These are phyloP conservation scores for Drosophila bipectinata DNA, from an alignment of 1,140 invertebrate genomes.

Conservation along the genomic window DNA sequence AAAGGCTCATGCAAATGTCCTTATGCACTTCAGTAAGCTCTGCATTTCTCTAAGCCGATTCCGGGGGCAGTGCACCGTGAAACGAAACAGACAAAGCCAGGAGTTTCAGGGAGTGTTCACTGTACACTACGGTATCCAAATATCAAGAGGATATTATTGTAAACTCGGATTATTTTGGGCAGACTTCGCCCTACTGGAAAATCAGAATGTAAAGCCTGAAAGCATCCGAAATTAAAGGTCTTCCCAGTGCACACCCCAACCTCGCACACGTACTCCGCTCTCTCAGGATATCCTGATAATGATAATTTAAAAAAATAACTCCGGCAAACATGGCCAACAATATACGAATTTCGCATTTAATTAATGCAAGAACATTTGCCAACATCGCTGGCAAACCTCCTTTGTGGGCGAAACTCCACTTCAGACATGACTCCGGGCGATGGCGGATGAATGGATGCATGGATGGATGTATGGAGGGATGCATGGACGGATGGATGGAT, in stretches of 20 bases:
- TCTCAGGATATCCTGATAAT: slow-evolving; percentile 38
- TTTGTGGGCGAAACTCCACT: slow-evolving; percentile 51
- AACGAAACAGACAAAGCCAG: slow-evolving; percentile 31
- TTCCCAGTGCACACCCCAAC: too few species aligned
- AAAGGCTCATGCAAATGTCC: slow-evolving; percentile 58
- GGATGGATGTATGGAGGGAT: background rate
- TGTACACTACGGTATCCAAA: background rate
- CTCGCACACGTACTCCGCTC: background rate
- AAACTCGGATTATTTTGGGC: too few species aligned
- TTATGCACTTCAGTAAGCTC: slow-evolving; percentile 20
- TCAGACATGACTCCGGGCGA: slow-evolving; percentile 64
- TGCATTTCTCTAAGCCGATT: slow-evolving; percentile 51
- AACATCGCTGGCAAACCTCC: slow-evolving; percentile 39
- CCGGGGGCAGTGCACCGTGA: slow-evolving; percentile 36
- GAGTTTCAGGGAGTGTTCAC: background rate
- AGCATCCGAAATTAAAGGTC: too few species aligned
- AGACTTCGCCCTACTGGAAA: too few species aligned
- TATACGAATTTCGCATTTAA: slow-evolving; percentile 64
- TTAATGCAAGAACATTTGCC: slow-evolving; percentile 65
- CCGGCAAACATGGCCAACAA: slow-evolving; percentile 39
- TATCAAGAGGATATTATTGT: background rate
- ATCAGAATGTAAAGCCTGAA: too few species aligned
- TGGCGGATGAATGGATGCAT: background rate
- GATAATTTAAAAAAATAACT: slow-evolving; percentile 34
- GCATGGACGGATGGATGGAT: background rate